Evolutionary conservation across 2,888 invertebrate genomes (phyloP).

Genomic region (Eueremaeus valkanovi): DNA sequence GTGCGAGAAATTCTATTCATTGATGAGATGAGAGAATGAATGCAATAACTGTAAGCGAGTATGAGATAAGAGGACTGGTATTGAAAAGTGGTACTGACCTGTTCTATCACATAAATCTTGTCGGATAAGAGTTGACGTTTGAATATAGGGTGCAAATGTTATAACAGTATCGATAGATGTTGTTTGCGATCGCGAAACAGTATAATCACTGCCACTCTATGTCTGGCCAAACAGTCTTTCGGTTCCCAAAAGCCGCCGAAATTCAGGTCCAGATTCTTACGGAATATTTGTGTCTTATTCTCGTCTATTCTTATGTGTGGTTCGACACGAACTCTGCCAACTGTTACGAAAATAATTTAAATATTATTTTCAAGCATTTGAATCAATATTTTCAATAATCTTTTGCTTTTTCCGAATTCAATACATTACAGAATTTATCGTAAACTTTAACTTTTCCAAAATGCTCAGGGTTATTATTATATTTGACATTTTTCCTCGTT

Average conservation of each 20-base stretch:
- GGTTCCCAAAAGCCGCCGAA: conserved; percentile 45
- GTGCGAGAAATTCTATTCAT: background rate
- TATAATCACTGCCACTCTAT: conserved; percentile 51
- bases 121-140: conserved; percentile 57
- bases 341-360: background rate
- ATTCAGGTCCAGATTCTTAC: conserved; percentile 8
- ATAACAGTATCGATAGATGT: conserved; percentile 55
- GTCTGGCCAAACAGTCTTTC: conserved; percentile 45
- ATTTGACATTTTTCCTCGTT: too few relatives aligned
- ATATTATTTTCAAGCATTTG: background rate
- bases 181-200: conserved; percentile 54
- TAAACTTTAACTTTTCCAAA: too few relatives aligned
- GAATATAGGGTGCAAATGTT: conserved; percentile 56
- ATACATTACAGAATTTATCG: too few relatives aligned
- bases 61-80: too few relatives aligned
- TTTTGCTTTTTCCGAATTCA: too few relatives aligned
- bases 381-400: too few relatives aligned
- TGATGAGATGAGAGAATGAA: background rate
- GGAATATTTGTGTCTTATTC: background rate
- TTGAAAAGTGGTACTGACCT: conserved; percentile 50
- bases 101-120: conserved; percentile 57
- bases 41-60: background rate
- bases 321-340: conserved; percentile 37
- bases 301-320: background rate
- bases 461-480: too few relatives aligned